A percentile compares a stretch with the other conserved stretches of the same genome.
These are phyloP conservation scores for Heterochromis multidens DNA, from an alignment of 2,113 vertebrate genomes.

Conservation along the genomic window DNA sequence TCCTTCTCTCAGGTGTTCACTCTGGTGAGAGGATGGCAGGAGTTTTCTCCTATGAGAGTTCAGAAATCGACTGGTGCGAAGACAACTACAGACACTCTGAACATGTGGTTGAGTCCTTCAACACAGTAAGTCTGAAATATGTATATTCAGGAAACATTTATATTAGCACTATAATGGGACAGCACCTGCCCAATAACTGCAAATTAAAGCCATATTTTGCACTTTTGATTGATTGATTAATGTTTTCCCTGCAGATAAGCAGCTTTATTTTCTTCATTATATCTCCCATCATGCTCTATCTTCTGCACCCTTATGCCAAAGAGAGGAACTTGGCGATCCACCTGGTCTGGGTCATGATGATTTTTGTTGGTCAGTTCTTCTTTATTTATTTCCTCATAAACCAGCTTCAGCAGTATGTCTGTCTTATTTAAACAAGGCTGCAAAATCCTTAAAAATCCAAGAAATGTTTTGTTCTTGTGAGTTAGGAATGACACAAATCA, in stretches of 20 bases:
- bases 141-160: background rate
- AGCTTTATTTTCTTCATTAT: slow-evolving; percentile 88
- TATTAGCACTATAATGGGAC: background rate
- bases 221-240: background rate
- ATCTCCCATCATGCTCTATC: slow-evolving; percentile 84
- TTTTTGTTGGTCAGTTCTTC: slow-evolving; percentile 79
- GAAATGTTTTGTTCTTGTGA: background rate
- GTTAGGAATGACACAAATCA: background rate
- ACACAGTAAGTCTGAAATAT: slow-evolving; percentile 80
- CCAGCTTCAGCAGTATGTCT: background rate
- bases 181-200: background rate
- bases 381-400: background rate
- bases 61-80: slow-evolving; percentile 97
- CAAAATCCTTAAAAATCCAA: background rate
- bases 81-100: slow-evolving; percentile 85
- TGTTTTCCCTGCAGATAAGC: slow-evolving; percentile 80
- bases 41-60: slow-evolving; percentile 87
- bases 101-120: slow-evolving; percentile 90
- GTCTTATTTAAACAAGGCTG: no score
- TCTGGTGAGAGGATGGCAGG: slow-evolving; percentile 74
- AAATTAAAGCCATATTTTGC: background rate
- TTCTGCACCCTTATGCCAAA: slow-evolving; percentile 83
- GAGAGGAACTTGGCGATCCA: slow-evolving; percentile 77
- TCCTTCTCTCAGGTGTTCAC: slow-evolving; percentile 45
- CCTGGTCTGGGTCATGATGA: slow-evolving; percentile 76